Base-by-base conservation (phyloP, 2,113 vertebrate genomes). In the Clarias batrachus region DNA sequence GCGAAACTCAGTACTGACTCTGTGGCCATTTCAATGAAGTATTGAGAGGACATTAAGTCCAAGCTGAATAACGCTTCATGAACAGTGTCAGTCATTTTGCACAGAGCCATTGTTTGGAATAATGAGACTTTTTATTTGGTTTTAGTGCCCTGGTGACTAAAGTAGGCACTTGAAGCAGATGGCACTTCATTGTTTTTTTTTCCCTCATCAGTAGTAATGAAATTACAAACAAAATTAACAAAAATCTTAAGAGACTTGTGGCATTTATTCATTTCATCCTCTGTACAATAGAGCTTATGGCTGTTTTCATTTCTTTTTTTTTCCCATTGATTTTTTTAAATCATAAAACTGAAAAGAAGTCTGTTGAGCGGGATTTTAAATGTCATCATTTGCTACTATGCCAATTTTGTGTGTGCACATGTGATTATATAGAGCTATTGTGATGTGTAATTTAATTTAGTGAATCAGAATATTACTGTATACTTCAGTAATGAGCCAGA, bases 401-500 rank as follows among this genome's bases (percentile, higher is more conserved):
- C 13, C 27, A 3, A 8, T 11, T 71, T 0, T 63, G 48, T 66
- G 81, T 48, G 65, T 56, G 62, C n/a, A 33, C 12, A 23, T n/a
- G 60, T n/a, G 81, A 16, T 48, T 70, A 48, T 17, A 1, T 3
- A 59, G 54, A 19, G 21, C 21, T 10, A 7, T 73, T 25, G 16
- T n/a, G 54, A 68, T n/a, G n/a, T 13, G 21, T 12, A 37, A 37
- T 60, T 33, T 37, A 33, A 79, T 33, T 79, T 60, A 33, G 37
- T 4, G 25, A 56, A 56, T 56, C 41, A 54, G 14, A 17, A 10
- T 3, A 62, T 81, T 25, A 41, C 4, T 12, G 73, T 80, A 11
- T 54, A 63, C n/a, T 85, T 74, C 79, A 62, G 63, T 21, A 79
- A n/a, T 37, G 54, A 85, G 12, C 23, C 83, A 77, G 30, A 70